Evolutionary conservation across 1,140 invertebrate species (phyloP), one percentile per base, ranked within the genome.

Genomic region (Tribolium castaneum): DNA sequence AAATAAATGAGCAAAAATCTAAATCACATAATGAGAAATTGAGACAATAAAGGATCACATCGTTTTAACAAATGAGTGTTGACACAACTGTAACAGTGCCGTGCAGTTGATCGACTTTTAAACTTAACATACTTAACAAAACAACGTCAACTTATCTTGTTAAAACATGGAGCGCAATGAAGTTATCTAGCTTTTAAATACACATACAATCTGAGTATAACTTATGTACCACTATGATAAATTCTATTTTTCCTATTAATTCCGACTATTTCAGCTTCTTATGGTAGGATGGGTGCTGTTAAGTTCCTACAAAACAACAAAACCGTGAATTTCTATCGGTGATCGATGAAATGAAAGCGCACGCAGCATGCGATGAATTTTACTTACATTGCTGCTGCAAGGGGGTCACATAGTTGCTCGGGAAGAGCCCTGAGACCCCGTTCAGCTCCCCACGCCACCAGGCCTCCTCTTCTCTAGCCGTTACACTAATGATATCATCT

Each of bases 391-490:
- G 84, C 80, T 86, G 85, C 74, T 85, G 85, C 81, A 92, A 87
- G 70, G 91, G 87, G 82, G 91, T 90, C 75, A 97, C 96, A 88
- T 97, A 98, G 88, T 97, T 98, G 87, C 95, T 96, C 16, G 96
- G 96, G 86, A 98, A 98, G 30, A 98, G 89, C 10, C 96, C 96
- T 2, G 93, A 93, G 71, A 92, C 89, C 9, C 96, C 96, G 78
- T 96, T 94, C 4, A 97, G 89, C 89, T 97, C 95, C 49, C 98
- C 98, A 86, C 93, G 93, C 97, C 98, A 99, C 98, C 98, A 99
- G 71, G 96, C 93, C 49, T 94, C 92, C 85, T 99, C 97, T 79
- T 98, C 96, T 81, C 97, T 93, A 70, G 94, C 94, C 6, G 98
- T 90, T 7, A 99, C 93, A 50, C 93, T 94, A 74, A 99, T 98